phyloP scores from a whole-genome alignment of 2,797 vertebrate genomes.

The Alfaro cultratus region DNA sequence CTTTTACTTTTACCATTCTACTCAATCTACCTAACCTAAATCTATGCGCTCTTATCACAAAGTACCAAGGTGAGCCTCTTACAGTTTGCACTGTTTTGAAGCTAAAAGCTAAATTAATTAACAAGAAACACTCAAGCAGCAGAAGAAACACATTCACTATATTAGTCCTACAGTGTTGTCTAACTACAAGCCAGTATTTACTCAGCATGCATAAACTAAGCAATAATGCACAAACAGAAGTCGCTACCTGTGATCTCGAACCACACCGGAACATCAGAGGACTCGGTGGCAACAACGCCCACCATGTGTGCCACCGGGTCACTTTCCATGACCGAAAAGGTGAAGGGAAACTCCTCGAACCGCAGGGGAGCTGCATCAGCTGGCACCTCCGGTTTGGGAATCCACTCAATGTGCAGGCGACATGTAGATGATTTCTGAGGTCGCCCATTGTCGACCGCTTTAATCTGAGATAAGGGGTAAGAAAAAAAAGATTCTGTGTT shows the following conservation, averaged over 20 bases:
- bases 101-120: background rate
- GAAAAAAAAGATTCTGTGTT: conserved; percentile 10
- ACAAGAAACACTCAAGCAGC: background rate
- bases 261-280: conserved; percentile 88
- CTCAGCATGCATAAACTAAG: conserved; percentile 18
- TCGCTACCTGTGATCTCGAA: conserved; percentile 96
- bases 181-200: conserved; percentile 11
- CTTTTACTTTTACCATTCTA: background rate
- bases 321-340: conserved; percentile 96
- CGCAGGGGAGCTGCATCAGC: conserved; percentile 77
- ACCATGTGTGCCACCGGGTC: conserved; percentile 98
- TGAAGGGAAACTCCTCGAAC: conserved; percentile 92
- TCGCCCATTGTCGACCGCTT: conserved; percentile 97
- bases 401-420: conserved; percentile 97
- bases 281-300: conserved; percentile 91
- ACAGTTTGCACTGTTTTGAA: background rate
- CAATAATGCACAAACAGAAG: background rate
- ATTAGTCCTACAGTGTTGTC: conserved; percentile 28
- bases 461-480: conserved; percentile 83
- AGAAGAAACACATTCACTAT: conserved; percentile 19
- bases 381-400: conserved; percentile 86
- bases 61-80: background rate
- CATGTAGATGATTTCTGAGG: conserved; percentile 95
- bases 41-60: background rate
- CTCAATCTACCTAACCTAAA: background rate